A percentile compares a stretch with the other conserved stretches of the same genome.
Conservation (phyloP, 2,888 invertebrate genomes). For the Diplolepis rosae region DNA sequence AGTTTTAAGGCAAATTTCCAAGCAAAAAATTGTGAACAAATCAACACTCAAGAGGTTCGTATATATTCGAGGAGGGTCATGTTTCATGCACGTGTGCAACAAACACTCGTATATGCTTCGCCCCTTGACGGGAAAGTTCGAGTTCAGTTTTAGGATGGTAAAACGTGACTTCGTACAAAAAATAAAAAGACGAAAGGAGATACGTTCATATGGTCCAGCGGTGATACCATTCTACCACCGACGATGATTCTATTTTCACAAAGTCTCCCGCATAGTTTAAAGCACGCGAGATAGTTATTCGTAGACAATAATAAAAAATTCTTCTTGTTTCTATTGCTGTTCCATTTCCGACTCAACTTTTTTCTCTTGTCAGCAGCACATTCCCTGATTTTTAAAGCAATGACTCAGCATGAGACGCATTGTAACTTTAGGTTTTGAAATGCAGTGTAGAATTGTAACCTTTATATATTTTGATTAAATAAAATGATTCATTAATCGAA, state of each 20-base stretch:
- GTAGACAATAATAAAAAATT: slow-evolving; percentile 47
- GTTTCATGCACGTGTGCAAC: slow-evolving; percentile 53
- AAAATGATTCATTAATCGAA: neutral
- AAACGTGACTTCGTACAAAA: slow-evolving; percentile 27
- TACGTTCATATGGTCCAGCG: slow-evolving; percentile 10
- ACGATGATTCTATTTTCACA: slow-evolving; percentile 24
- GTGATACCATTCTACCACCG: slow-evolving; percentile 8
- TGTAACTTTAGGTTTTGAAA: neutral
- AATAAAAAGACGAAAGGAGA: slow-evolving; percentile 5
- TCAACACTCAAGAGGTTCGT: neutral
- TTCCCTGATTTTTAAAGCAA: neutral
- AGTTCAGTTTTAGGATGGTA: neutral
- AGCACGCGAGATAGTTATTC: slow-evolving; percentile 42
- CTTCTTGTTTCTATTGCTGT: slow-evolving; percentile 38
- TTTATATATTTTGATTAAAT: neutral
- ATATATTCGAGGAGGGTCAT: slow-evolving; percentile 39
- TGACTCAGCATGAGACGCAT: neutral
- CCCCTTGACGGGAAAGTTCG: slow-evolving; percentile 11
- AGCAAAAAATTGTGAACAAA: slow-evolving; percentile 18
- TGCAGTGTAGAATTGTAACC: neutral
- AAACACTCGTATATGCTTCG: slow-evolving; percentile 37
- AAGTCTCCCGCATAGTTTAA: slow-evolving; percentile 26
- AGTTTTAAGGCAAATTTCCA: neutral
- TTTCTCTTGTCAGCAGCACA: neutral
- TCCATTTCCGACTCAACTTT: slow-evolving; percentile 29